Base-by-base conservation (phyloP, 2,113 vertebrate species). In the Uropsilus gracilis region DNA sequence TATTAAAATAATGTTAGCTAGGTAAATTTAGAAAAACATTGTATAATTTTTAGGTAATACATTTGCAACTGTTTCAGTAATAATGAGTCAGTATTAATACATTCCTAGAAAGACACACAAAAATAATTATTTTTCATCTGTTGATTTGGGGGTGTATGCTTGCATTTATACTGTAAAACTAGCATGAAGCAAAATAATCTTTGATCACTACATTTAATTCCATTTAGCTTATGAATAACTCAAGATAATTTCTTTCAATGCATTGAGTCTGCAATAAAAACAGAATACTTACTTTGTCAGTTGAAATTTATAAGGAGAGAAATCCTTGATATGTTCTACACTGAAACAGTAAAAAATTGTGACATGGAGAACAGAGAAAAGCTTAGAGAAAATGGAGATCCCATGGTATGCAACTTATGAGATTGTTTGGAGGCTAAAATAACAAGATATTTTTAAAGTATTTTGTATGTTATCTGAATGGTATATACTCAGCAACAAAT, bases 161-260 rank as follows among this genome's bases (percentile, higher is more conserved):
- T 42, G 8, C 7, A 88, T 84, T 93, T 73, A 34, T 59, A 90
- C 95, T 75, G 66, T 68, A 69, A 88, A 85, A 42, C 85, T 81
- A 75, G 9, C 18, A 73, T 55, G 14, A 73, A 80, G 3, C 57
- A 84, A 90, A 80, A 76, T 73, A 85, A 39, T 1, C 17, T 63
- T 80, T 64, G 85, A 80, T 12, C 6, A 68, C 11, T 81, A 22
- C 86, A 48, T 72, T 76, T 50, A 89, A 75, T 72, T 66, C 32
- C 22, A 82, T 48, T 89, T 37, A 89, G 30, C 4, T 85, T 10
- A 17, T 28, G 22, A 73, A 64, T 86, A 11, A 42, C 14, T 89
- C 12, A 73, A 69, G 37, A 34, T 72, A 78, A 66, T 10, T 48
- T 64, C 66, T 89, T 71, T 48, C n/a, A n/a, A 57, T 76, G 10